Evolutionary conservation across 2,888 invertebrate species (phyloP), one percentile per base, ranked within the genome.

Genomic region (Oxystoma pomonae): DNA sequence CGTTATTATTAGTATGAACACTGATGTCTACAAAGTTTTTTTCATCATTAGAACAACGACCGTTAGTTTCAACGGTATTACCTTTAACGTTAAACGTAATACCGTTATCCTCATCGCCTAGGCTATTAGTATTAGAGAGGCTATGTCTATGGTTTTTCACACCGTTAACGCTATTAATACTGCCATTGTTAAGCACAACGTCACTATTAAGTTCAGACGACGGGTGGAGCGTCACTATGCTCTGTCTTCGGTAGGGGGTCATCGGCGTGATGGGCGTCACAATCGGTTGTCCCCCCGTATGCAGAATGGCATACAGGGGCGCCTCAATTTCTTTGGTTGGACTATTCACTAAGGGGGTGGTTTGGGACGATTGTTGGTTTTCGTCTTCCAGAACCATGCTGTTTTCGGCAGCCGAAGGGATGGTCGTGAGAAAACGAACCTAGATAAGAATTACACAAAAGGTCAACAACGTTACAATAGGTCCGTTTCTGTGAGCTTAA

Each of bases 401-500:
- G 69, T 85, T 89, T 74, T 90, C 90, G 1, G 89, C 87, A 0
- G 90, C 89, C 1, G 90, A 89, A 16, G 90, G 89, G 73, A 90
- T 90, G 16, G 90, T 90, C 22, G 89, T 87, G 62, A 90, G 80
- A 71, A 89, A 86, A 51, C 88, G 67, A 18, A 68, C 68, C 68
- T 68, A 21, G 65, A 53, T 9, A 53, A 53, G n/a, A 53, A n/a
- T n/a, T n/a, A n/a, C n/a, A n/a, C n/a, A n/a, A n/a, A n/a, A n/a
- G n/a, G n/a, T n/a, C n/a, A n/a, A n/a, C n/a, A n/a, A n/a, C n/a
- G n/a, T n/a, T n/a, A n/a, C n/a, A n/a, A n/a, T n/a, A n/a, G n/a
- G n/a, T n/a, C n/a, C n/a, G n/a, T n/a, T n/a, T n/a, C n/a, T n/a
- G n/a, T n/a, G n/a, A n/a, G n/a, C n/a, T n/a, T n/a, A n/a, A n/a